Evolutionary conservation across 1,140 invertebrate genomes (phyloP), one percentile per base, ranked within the genome.

Genomic region (Dufourea novaeangliae): DNA sequence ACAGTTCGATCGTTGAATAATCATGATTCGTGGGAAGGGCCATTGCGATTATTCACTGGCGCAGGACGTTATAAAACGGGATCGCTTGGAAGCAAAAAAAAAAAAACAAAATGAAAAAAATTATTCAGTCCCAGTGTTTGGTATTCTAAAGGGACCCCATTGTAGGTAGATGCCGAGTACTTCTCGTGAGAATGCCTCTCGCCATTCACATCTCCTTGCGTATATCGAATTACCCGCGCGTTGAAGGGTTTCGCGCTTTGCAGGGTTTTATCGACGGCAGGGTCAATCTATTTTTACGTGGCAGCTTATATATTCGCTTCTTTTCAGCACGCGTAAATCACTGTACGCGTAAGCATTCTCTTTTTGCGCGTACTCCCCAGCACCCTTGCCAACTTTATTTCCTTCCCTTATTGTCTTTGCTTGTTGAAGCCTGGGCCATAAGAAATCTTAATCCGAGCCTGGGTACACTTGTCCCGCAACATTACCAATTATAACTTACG

Each of bases 171-270:
- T 12, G 14, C 22, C n/a, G 52, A 62, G 67, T 54, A 62, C 34
- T 29, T 54, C n/a, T n/a, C 68, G 75, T 78, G 67, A 71, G 75
- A 79, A 61, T 68, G 56, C 46, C 50, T 50, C 25, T 46, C 62
- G 52, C 66, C 61, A 80, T 70, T 79, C 64, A 82, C 70, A 46
- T 75, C 54, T 73, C 27, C 12, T 76, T 63, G 54, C 54, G 66
- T 73, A 75, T 78, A 75, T 75, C 54, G 70, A 82, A 82, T 75
- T 74, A 80, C 77, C 44, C 25, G n/a, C 25, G n/a, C 61, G 63
- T 75, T 80, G 77, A 79, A 64, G 78, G 78, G 72, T 79, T 82
- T 80, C 80, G 37, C 25, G 71, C 71, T 80, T 79, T 80, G 34
- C 64, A 46, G 57, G 78, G 46, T 69, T 74, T 64, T 64, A 75